These are phyloP conservation scores for Xenopus petersii DNA, from an alignment of 2,797 vertebrate genomes.

Conservation along the genomic window DNA sequence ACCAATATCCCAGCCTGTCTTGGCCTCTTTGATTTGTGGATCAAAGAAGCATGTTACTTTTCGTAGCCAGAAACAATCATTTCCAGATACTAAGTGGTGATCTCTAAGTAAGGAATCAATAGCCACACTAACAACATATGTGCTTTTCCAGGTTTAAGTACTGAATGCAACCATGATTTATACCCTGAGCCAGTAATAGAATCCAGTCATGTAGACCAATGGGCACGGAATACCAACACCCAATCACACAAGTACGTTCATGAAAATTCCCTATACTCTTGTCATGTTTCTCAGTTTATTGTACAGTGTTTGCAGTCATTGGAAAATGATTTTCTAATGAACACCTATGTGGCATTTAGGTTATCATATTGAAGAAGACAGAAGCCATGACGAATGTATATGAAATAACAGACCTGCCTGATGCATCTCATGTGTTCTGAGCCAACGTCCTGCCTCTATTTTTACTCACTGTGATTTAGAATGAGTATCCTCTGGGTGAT, in stretches of 20 bases:
- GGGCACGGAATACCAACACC: neutral
- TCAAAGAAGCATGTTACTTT: neutral
- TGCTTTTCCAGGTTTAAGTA: neutral
- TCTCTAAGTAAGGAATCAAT: slow-evolving; percentile 6
- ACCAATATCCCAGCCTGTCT: slow-evolving; percentile 36
- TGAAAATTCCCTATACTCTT: neutral
- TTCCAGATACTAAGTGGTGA: slow-evolving; percentile 32
- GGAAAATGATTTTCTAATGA: neutral
- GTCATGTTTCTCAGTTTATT: no score
- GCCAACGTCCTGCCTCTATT: slow-evolving; percentile 78
- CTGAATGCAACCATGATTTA: neutral
- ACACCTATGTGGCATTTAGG: slow-evolving; percentile 2
- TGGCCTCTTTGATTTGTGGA: slow-evolving; percentile 28
- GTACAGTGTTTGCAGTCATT: neutral
- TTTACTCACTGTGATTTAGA: slow-evolving; percentile 87
- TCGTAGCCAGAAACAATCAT: slow-evolving; percentile 21
- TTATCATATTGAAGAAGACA: slow-evolving; percentile 13
- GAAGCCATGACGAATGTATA: slow-evolving; percentile 30
- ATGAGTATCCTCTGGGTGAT: slow-evolving; percentile 84
- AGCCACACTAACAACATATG: slow-evolving; percentile 17
- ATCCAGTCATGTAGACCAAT: neutral
- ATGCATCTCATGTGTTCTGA: slow-evolving; percentile 61
- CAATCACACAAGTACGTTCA: neutral
- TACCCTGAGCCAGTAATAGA: neutral
- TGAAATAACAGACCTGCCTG: slow-evolving; percentile 42